Base-by-base conservation (phyloP, 2,797 vertebrate genomes). In the Molossus alvarezi region DNA sequence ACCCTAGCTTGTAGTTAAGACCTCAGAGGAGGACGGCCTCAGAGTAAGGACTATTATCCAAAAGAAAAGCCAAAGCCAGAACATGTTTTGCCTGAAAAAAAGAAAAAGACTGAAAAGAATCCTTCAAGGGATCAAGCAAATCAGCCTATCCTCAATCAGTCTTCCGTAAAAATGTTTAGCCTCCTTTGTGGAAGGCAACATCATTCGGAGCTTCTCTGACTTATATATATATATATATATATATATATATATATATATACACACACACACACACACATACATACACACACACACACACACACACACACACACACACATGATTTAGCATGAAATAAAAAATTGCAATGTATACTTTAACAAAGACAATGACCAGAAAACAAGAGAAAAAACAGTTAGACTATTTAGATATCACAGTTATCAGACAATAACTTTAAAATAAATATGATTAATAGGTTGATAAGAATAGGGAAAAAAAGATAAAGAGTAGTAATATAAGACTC, bases 311-410 rank as follows among this genome's bases (percentile, higher is more conserved):
- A 33, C 33, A 33, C 1, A 41, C 14, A 86, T 3, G 76, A 71
- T 87, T 15, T 90, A n/a, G 1, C 29, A 79, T 89, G 90, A 84
- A 90, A 72, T 33, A 37, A 77, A 95, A 93, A 91, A 60, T 21
- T 51, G 33, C 1, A 13, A 86, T 45, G n/a, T 60, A 72, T 48
- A 0, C 1, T 18, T 86, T 82, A 79, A 15, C 7, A 82, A 79
- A 71, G 76, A 23, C 3, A 82, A 62, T 58, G 8, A 33, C 3
- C 1, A 48, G 77, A 91, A 81, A 41, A 1, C 5, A 60, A 90
- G n/a, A 72, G 23, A 18, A 64, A 81, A 60, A 90, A 14, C 60
- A 57, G 5, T 12, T 65, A 65, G n/a, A n/a, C 9, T 10, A 85
- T 53, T 88, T 62, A 48, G 27, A 51, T 62, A 65, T 10, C 45